Conservation (phyloP, 2,797 vertebrate species). For the Phoxinus dragarum region DNA sequence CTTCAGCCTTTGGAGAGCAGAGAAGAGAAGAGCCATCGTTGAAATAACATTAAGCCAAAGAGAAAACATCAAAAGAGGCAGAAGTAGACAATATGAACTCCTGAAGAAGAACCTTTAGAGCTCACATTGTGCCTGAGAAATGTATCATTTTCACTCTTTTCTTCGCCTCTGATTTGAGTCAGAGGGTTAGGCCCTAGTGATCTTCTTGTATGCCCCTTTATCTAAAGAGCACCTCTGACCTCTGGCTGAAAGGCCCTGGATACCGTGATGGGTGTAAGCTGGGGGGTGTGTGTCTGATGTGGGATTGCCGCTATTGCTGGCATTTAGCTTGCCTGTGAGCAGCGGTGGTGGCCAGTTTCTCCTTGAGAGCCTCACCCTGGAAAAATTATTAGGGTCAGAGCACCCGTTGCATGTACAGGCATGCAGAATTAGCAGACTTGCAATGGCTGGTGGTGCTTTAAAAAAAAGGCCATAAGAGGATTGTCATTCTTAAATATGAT, state of each 20-base stretch:
- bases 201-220: slow-evolving; percentile 97
- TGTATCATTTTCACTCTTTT: slow-evolving; percentile 72
- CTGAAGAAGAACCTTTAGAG: slow-evolving; percentile 69
- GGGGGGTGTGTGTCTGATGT: slow-evolving; percentile 92
- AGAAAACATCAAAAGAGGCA: slow-evolving; percentile 68
- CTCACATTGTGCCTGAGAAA: slow-evolving; percentile 82
- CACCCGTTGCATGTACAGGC: slow-evolving; percentile 49
- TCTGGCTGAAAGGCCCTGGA: slow-evolving; percentile 87
- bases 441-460: neutral
- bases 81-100: slow-evolving; percentile 65
- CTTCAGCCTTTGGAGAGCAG: slow-evolving; percentile 81
- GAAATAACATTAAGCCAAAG: slow-evolving; percentile 72
- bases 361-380: slow-evolving; percentile 87
- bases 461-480: neutral
- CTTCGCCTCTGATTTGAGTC: slow-evolving; percentile 74
- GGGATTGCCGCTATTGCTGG: slow-evolving; percentile 80
- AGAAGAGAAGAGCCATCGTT: slow-evolving; percentile 75
- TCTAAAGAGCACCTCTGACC: slow-evolving; percentile 97
- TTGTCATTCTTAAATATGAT: neutral
- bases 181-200: slow-evolving; percentile 86
- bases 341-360: slow-evolving; percentile 90
- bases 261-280: slow-evolving; percentile 90
- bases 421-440: slow-evolving; percentile 13
- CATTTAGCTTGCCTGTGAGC: slow-evolving; percentile 92
- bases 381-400: slow-evolving; percentile 94